Evolutionary conservation across 2,113 vertebrate species (phyloP), one percentile per base, ranked within the genome.

Genomic region (Pseudolaguvia tuberculata): DNA sequence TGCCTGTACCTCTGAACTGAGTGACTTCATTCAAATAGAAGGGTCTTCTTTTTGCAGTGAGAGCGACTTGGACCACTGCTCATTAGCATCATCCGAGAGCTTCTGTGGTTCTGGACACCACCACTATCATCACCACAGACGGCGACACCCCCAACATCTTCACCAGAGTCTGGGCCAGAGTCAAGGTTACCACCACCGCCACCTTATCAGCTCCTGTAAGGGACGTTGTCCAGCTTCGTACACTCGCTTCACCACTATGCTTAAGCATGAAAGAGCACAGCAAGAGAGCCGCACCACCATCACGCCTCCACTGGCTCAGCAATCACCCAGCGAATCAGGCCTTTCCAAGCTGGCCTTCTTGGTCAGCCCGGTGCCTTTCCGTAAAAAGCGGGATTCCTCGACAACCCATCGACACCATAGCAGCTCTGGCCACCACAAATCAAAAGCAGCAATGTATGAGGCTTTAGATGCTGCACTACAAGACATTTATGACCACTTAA

Each of bases 331-430:
- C 53, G 72, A 96, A 82, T 90, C 94, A 50, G 92, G 94, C 75
- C 93, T 98, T 81, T 96, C 97, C 75, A 99, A 99, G 86, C 90
- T 99, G 82, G 97, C 97, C 78, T 99, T 95, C 84, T 90, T 99
- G 21, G 95, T 99, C 88, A 99, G 97, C 57, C 97, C 97, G 70
- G 96, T 99, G 95, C 97, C 97, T 95, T 99, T 99, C 88, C 93
- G 96, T 67, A 93, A 94, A 87, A 98, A 96, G 94, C 97, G 94
- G 88, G 90, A 86, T 79, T 91, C 90, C 57, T 80, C 92, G 21
- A 87, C 92, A 76, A 92, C 93, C 78, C 91, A 91, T 80, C 92
- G 90, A 76, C 91, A 91, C 83, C 79, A 88, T 45, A 88, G 92
- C 77, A 73, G 82, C 45, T 82, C 80, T 0, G 74, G 81, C 23